Conservation (phyloP, 2,888 invertebrate genomes). For the Electrophaes corylata region DNA sequence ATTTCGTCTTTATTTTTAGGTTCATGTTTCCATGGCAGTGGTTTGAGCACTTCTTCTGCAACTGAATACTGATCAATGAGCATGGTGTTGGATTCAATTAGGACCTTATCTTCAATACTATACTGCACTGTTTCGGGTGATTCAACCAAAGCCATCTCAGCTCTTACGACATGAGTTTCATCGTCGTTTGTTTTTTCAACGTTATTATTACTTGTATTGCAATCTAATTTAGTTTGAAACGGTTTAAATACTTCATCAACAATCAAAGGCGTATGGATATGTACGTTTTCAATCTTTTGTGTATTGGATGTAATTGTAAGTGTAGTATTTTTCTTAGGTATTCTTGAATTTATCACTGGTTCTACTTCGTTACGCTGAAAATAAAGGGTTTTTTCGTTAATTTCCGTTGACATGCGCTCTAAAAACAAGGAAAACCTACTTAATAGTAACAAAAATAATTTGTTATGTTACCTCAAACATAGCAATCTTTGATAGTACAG, state of each 20-base stretch:
- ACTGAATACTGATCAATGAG: conserved; percentile 3
- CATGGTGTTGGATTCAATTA: conserved; percentile 18
- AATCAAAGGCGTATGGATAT: conserved; percentile 53
- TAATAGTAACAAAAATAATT: neutral
- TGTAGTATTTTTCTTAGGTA: conserved; percentile 31
- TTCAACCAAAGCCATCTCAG: conserved; percentile 26
- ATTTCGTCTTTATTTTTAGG: neutral
- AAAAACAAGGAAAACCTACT: neutral
- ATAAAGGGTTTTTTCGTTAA: neutral
- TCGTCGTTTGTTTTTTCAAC: conserved; percentile 25
- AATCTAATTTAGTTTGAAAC: conserved; percentile 27
- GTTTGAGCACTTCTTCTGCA: conserved; percentile 18
- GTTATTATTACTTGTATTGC: conserved; percentile 18
- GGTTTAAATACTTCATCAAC: conserved; percentile 58
- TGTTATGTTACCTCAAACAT: conserved; percentile 67
- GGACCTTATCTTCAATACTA: conserved; percentile 23
- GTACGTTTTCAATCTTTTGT: conserved; percentile 24
- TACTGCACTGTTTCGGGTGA: conserved; percentile 24
- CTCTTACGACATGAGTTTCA: conserved; percentile 16
- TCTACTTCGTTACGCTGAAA: conserved; percentile 49
- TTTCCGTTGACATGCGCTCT: neutral
- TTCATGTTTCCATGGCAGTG: conserved; percentile 10
- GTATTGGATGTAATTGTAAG: conserved; percentile 34
- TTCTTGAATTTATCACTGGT: conserved; percentile 5
- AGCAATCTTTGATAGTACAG: conserved; percentile 68